These are phyloP conservation scores for Epinotia demarniana DNA, from an alignment of 2,888 invertebrate species.

Conservation along the genomic window DNA sequence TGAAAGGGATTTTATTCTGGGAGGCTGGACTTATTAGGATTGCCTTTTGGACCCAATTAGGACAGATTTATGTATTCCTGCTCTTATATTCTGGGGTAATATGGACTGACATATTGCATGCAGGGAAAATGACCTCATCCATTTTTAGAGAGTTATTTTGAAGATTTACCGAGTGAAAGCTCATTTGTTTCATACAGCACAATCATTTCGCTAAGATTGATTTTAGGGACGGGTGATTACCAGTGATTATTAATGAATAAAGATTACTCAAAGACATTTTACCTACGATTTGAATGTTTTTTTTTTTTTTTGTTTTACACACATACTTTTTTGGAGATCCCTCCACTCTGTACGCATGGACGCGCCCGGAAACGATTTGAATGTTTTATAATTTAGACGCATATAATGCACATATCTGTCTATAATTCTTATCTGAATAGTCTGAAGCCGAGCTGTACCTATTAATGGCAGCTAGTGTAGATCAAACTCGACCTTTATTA, in stretches of 20 bases:
- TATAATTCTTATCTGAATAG: neutral
- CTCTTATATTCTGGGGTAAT: neutral
- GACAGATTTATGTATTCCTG: neutral
- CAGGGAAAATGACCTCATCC: neutral
- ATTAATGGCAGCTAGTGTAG: slow-evolving; percentile 5
- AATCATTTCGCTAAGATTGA: too few relatives aligned
- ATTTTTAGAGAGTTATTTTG: neutral
- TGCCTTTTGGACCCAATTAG: neutral
- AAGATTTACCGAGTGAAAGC: neutral
- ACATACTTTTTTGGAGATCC: too few relatives aligned
- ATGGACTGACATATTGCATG: neutral
- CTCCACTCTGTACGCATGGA: too few relatives aligned
- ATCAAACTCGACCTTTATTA: slow-evolving; percentile 13
- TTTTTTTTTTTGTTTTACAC: too few relatives aligned
- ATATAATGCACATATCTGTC: neutral
- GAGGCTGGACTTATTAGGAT: neutral
- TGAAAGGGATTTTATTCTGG: slow-evolving; percentile 19
- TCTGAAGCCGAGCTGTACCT: neutral
- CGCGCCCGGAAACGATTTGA: too few relatives aligned
- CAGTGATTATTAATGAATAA: too few relatives aligned
- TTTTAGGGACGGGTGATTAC: too few relatives aligned
- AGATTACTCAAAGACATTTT: too few relatives aligned
- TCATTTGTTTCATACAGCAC: neutral
- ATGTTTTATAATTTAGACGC: too few relatives aligned
- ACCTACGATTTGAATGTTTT: too few relatives aligned